phyloP scores from a whole-genome alignment of 1,140 invertebrate genomes.

The Mesaphorura yosii region DNA sequence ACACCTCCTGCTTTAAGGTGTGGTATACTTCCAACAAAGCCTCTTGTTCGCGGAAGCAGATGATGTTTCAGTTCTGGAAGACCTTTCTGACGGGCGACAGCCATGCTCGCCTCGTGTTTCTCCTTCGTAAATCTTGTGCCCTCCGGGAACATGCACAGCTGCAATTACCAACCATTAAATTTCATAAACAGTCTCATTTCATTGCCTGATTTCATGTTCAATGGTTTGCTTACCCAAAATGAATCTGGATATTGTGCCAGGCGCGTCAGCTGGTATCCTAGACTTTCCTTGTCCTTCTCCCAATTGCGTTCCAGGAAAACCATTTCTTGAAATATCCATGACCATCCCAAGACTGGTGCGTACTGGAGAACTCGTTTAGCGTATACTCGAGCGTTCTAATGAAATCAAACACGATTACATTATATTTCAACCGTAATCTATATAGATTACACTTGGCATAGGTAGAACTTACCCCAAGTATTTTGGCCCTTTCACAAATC shows the following conservation, averaged over 20 bases:
- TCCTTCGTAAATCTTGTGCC: conserved; percentile 80
- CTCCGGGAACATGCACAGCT: conserved; percentile 85
- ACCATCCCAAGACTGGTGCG: conserved; percentile 46
- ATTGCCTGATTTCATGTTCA: neutral
- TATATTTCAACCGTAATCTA: too few species aligned
- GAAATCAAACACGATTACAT: conserved; percentile 32
- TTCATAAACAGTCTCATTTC: conserved; percentile 14
- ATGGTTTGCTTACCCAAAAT: conserved; percentile 56
- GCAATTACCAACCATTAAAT: conserved; percentile 32
- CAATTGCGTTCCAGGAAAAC: conserved; percentile 47
- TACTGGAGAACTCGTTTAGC: conserved; percentile 65
- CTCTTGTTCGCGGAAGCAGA: conserved; percentile 81
- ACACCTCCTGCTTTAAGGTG: conserved; percentile 48
- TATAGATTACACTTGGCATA: too few species aligned
- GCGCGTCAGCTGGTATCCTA: conserved; percentile 64
- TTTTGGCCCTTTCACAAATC: conserved; percentile 59
- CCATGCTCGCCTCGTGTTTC: conserved; percentile 76
- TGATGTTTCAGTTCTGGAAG: conserved; percentile 77
- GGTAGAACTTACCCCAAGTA: conserved; percentile 65
- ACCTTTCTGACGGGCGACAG: conserved; percentile 75
- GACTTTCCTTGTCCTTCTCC: conserved; percentile 50
- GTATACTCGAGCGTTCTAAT: conserved; percentile 86
- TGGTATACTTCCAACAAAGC: conserved; percentile 67
- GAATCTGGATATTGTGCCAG: conserved; percentile 75
- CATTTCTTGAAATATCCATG: conserved; percentile 46